A percentile compares a stretch with the other conserved stretches of the same genome.
Evolutionary conservation across 37 sponge, comb jelly and placozoan species (phyloP).

Genomic region (Chondrilla cf. caribensis): DNA sequence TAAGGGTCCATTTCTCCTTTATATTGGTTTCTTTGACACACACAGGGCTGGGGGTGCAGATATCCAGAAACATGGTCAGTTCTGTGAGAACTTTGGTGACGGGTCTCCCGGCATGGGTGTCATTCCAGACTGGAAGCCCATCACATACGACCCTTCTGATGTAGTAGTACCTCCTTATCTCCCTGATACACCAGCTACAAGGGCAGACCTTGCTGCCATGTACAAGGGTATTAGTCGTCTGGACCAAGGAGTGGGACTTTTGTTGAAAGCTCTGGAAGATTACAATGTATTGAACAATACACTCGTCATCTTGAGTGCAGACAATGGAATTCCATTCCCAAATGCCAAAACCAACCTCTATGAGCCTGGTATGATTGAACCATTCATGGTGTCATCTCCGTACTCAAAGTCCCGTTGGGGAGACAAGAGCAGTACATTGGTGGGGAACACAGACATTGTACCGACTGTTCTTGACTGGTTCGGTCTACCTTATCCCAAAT

Average conservation of each 20-base stretch:
- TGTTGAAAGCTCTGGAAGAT: constrained; percentile 45
- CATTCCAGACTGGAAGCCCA: constrained; percentile 78
- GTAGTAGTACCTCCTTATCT: constrained; percentile 67
- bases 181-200: constrained; percentile 62
- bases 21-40: constrained; percentile 75
- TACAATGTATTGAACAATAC: constrained; percentile 45
- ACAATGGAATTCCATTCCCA: constrained; percentile 81
- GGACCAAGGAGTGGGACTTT: constrained; percentile 74
- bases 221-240: constrained; percentile 63
- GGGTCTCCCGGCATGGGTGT: constrained; percentile 51
- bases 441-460: constrained; percentile 50
- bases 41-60: constrained; percentile 25
- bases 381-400: constrained; percentile 62
- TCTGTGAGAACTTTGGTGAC: constrained; percentile 82
- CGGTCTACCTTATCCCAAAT: constrained; percentile 49
- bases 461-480: constrained; percentile 81
- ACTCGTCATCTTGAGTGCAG: constrained; percentile 62
- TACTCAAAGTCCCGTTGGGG: constrained; percentile 45
- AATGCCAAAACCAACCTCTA: constrained; percentile 73
- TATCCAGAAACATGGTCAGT: constrained; percentile 14
- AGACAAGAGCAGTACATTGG: constrained; percentile 52
- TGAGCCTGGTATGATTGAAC: constrained; percentile 65
- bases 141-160: constrained; percentile 49
- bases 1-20: constrained; percentile 56
- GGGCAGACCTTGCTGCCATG: constrained; percentile 62